Evolutionary conservation across 2,888 invertebrate genomes (phyloP).

Genomic region (Dryococelus australis): DNA sequence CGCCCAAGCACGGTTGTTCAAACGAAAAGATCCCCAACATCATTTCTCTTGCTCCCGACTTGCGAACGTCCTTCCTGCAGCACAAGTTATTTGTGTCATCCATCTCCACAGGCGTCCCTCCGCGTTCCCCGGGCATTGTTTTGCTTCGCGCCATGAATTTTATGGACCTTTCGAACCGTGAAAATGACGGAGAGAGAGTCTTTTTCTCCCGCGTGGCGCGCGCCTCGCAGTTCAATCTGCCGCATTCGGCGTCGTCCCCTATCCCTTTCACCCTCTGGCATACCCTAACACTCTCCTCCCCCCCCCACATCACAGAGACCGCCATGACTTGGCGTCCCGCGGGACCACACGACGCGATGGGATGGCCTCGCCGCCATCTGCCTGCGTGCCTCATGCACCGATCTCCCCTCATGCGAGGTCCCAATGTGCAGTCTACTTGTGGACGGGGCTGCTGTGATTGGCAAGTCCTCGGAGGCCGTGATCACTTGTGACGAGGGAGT

Average conservation of each 20-base stretch:
- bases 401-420: too few species aligned
- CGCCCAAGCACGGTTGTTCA: too few species aligned
- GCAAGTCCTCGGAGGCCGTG: too few species aligned
- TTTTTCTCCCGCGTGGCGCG: background rate
- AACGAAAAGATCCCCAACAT: too few species aligned
- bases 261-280: background rate
- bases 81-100: background rate
- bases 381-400: too few species aligned
- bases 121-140: slow-evolving; percentile 28
- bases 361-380: too few species aligned
- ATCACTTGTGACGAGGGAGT: too few species aligned
- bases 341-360: too few species aligned
- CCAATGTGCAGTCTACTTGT: too few species aligned
- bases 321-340: background rate
- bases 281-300: background rate
- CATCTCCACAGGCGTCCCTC: background rate
- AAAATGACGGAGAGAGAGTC: slow-evolving; percentile 17
- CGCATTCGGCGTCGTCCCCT: background rate
- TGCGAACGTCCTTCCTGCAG: background rate
- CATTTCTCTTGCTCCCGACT: background rate
- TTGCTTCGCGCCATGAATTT: slow-evolving; percentile 39
- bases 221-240: background rate
- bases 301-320: background rate
- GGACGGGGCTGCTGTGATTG: too few species aligned
- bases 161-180: slow-evolving; percentile 32